Conservation (phyloP, 2,888 invertebrate species). For the Amblyteles armatorius region DNA sequence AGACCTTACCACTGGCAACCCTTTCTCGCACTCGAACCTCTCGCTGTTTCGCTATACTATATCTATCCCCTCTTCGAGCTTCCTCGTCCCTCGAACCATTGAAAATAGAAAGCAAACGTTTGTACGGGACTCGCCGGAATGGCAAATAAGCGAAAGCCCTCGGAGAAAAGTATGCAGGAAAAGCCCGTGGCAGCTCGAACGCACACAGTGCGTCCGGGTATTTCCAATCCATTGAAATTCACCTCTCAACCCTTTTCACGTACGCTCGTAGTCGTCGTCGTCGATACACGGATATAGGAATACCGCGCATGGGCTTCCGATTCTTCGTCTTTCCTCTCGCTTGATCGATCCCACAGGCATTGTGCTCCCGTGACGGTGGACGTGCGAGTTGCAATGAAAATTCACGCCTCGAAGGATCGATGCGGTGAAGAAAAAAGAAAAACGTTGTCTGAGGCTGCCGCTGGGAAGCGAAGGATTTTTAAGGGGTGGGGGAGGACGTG, state of each 20-base stretch:
- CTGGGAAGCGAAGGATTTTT: constrained; percentile 39
- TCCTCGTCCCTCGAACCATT: constrained; percentile 53
- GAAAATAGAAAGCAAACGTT: constrained; percentile 64
- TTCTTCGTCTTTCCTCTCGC: constrained; percentile 61
- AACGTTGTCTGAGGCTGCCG: constrained; percentile 47
- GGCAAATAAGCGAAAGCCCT: constrained; percentile 71
- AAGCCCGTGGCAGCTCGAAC: constrained; percentile 43
- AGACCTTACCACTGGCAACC: constrained; percentile 51
- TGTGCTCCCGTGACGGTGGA: constrained; percentile 62
- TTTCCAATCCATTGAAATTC: constrained; percentile 67
- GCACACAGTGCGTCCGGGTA: constrained; percentile 56
- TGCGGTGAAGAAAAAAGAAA: constrained; percentile 63
- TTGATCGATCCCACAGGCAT: constrained; percentile 36
- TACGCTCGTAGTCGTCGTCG: constrained; percentile 35
- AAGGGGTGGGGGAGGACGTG: constrained; percentile 32
- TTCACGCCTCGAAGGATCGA: constrained; percentile 74
- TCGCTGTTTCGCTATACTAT: constrained; percentile 38
- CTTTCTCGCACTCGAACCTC: constrained; percentile 50
- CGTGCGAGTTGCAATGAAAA: constrained; percentile 69
- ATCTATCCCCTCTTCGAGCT: constrained; percentile 14
- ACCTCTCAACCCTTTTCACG: constrained; percentile 71
- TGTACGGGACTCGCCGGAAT: constrained; percentile 65
- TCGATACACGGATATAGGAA: constrained; percentile 45
- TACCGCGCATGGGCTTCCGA: constrained; percentile 52
- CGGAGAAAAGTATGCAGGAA: constrained; percentile 44